These are phyloP conservation scores for Hylyphantes graminicola DNA, from an alignment of 1,140 invertebrate genomes.

Conservation along the genomic window DNA sequence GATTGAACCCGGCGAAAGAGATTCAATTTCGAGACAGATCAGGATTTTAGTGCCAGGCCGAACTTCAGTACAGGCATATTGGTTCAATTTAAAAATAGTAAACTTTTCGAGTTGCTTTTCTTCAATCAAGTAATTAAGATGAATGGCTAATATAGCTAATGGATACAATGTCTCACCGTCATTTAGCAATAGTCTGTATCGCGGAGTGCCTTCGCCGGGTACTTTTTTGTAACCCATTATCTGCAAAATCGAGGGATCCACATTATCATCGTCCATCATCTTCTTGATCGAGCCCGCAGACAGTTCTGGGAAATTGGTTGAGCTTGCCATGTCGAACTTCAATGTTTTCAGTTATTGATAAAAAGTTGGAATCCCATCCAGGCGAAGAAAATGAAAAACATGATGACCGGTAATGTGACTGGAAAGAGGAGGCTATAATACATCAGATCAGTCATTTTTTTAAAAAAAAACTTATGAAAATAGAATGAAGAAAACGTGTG, in stretches of 20 bases:
- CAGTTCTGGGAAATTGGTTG: not conserved
- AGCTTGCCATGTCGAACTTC: not conserved
- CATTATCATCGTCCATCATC: not conserved
- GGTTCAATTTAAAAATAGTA: conserved; percentile 81
- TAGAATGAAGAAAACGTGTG: too few relatives aligned
- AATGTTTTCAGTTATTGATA: conserved; percentile 58
- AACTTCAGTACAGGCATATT: conserved; percentile 70
- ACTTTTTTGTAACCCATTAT: conserved; percentile 49
- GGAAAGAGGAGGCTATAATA: conserved; percentile 59
- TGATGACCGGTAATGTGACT: conserved; percentile 52
- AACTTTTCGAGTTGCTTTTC: conserved; percentile 78
- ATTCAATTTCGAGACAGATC: conserved; percentile 81
- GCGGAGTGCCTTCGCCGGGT: not conserved
- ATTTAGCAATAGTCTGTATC: conserved; percentile 36
- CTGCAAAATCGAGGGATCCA: conserved; percentile 13
- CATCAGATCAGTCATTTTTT: conserved; percentile 33
- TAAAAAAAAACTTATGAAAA: not conserved
- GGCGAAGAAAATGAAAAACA: conserved; percentile 60
- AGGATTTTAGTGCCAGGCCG: conserved; percentile 67
- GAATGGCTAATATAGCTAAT: conserved; percentile 88
- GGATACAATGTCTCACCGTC: conserved; percentile 35
- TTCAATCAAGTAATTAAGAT: conserved; percentile 80
- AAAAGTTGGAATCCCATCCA: conserved; percentile 63
- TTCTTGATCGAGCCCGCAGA: conserved; percentile 1
- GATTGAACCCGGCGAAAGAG: conserved; percentile 77